Conservation (phyloP, 2,797 vertebrate species). For the Sardinella longiceps region DNA sequence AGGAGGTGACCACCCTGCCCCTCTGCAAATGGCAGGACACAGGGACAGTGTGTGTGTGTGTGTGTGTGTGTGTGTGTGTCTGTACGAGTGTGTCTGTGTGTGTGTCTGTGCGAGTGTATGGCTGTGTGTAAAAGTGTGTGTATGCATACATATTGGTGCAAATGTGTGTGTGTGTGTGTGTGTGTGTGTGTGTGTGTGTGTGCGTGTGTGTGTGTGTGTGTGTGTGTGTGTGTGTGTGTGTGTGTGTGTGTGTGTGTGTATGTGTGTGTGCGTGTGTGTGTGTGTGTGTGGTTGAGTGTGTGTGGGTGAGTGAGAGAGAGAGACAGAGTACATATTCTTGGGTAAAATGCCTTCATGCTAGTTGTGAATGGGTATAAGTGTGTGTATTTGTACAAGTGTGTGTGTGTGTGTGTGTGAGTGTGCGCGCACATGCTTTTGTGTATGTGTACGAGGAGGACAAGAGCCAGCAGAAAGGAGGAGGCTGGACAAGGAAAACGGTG, state of each 20-base stretch:
- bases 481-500: neutral
- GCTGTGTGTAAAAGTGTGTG: neutral
- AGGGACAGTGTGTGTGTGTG: neutral
- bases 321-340: neutral
- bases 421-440: neutral
- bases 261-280: neutral
- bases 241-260: too few species aligned
- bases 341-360: neutral
- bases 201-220: too few species aligned
- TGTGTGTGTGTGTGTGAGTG: neutral
- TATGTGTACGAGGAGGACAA: neutral
- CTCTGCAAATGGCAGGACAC: constrained; percentile 29
- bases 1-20: constrained; percentile 15
- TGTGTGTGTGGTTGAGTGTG: neutral
- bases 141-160: neutral
- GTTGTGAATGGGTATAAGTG: neutral
- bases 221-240: too few species aligned
- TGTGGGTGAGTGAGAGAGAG: constrained; percentile 5
- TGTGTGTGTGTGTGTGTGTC: neutral
- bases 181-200: neutral
- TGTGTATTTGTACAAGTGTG: neutral
- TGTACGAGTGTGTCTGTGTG: neutral
- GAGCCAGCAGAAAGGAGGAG: neutral
- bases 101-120: neutral
- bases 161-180: neutral